These are phyloP conservation scores for Rhamnusium bicolor DNA, from an alignment of 2,888 invertebrate genomes.

Conservation along the genomic window DNA sequence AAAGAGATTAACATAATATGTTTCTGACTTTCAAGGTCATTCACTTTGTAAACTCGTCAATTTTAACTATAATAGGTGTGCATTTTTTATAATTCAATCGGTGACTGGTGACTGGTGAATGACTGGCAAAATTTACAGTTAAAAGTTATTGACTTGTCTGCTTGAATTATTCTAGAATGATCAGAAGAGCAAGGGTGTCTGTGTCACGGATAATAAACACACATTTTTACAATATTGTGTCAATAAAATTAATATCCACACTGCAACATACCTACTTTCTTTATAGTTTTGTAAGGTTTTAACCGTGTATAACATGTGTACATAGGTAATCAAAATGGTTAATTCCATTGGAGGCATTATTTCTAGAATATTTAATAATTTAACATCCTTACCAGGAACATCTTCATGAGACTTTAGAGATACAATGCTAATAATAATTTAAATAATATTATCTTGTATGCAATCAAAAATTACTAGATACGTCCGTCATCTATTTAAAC, in stretches of 20 bases:
- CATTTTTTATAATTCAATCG: background rate
- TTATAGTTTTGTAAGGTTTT: background rate
- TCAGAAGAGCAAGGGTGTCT: background rate
- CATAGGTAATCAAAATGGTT: background rate
- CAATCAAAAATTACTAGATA: too few species aligned
- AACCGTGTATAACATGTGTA: background rate
- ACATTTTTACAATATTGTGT: background rate
- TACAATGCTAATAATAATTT: too few species aligned
- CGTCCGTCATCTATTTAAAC: too few species aligned
- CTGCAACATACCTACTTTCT: too few species aligned
- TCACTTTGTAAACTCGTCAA: background rate
- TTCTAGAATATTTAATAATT: background rate
- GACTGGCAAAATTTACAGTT: background rate
- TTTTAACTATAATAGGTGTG: background rate
- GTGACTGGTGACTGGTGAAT: too few species aligned
- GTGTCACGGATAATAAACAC: background rate
- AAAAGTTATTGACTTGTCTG: slow-evolving; percentile 1
- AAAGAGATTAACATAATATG: too few species aligned
- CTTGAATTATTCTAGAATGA: background rate
- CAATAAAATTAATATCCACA: background rate
- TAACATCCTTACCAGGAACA: too few species aligned
- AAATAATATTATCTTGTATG: too few species aligned
- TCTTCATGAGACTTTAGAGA: too few species aligned
- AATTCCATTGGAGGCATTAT: background rate
- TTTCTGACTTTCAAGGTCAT: slow-evolving; percentile 7